Conservation (phyloP, 2,888 invertebrate genomes). For the Tenthredo distinguenda region DNA sequence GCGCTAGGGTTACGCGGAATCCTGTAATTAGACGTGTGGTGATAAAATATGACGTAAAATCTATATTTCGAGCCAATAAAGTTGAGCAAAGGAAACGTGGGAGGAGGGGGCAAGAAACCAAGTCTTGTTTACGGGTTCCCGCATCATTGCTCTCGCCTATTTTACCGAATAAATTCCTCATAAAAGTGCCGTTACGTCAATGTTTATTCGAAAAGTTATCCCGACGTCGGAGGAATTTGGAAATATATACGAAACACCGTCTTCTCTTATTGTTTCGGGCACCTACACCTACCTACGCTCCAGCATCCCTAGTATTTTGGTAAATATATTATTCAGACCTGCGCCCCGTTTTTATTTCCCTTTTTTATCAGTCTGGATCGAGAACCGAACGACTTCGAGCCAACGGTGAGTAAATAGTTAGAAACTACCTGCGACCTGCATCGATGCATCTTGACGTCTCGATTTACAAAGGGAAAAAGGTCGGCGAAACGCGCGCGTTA, state of each 20-base stretch:
- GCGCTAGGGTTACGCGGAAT: background rate
- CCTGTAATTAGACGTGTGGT: background rate
- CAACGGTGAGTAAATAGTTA: background rate
- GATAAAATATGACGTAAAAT: slow-evolving; percentile 9
- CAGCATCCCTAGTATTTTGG: background rate
- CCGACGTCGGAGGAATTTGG: background rate
- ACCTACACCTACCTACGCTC: background rate
- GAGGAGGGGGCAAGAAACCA: slow-evolving; percentile 41
- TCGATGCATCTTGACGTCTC: background rate
- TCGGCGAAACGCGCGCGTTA: background rate
- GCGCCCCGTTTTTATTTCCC: background rate
- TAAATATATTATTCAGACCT: background rate
- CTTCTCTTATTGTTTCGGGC: background rate
- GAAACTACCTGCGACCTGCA: background rate
- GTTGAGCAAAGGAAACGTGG: background rate
- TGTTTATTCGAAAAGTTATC: slow-evolving; percentile 71
- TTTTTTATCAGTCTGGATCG: background rate
- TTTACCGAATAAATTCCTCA: slow-evolving; percentile 70
- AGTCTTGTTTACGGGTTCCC: slow-evolving; percentile 73
- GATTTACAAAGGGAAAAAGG: background rate
- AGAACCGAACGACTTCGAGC: background rate
- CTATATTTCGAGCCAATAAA: slow-evolving; percentile 21
- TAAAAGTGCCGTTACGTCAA: slow-evolving; percentile 73
- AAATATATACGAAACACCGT: background rate
- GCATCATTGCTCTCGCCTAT: slow-evolving; percentile 70